Percentiles rank a stretch among this genome's conserved stretches.
Evolutionary conservation across 2,888 invertebrate genomes (phyloP).

Genomic region (Philereme vetulata): DNA sequence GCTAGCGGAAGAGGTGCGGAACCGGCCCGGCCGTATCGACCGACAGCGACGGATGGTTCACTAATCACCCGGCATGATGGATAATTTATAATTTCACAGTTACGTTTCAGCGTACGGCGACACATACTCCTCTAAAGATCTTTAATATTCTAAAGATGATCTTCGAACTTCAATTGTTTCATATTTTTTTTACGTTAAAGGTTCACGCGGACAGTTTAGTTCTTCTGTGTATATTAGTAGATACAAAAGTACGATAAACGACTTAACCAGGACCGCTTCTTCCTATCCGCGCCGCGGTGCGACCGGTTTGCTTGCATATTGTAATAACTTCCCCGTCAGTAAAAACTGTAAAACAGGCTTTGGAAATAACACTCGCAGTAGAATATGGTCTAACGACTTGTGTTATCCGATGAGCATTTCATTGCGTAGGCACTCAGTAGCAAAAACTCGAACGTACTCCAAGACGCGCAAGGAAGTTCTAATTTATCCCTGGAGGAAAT

Average conservation of each 20-base stretch:
- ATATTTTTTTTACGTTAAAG: slow-evolving; percentile 56
- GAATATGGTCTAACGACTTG: slow-evolving; percentile 52
- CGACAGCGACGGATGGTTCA: slow-evolving; percentile 41
- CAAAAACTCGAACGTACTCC: slow-evolving; percentile 43
- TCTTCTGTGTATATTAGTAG: slow-evolving; percentile 56
- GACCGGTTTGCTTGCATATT: slow-evolving; percentile 63
- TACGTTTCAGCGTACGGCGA: slow-evolving; percentile 8
- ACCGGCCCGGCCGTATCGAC: slow-evolving; percentile 55
- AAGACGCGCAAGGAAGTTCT: slow-evolving; percentile 37
- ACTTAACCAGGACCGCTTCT: slow-evolving; percentile 52
- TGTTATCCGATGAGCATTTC: slow-evolving; percentile 43
- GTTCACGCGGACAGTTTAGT: slow-evolving; percentile 45
- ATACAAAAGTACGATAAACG: slow-evolving; percentile 54
- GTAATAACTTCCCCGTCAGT: slow-evolving; percentile 61
- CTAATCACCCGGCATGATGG: slow-evolving; percentile 58
- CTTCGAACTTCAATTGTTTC: slow-evolving; percentile 58
- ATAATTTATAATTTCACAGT: slow-evolving; percentile 54
- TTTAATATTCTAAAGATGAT: slow-evolving; percentile 49
- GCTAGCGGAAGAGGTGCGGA: slow-evolving; percentile 72
- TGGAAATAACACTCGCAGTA: slow-evolving; percentile 44
- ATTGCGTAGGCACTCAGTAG: slow-evolving; percentile 22
- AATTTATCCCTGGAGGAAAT: slow-evolving; percentile 37
- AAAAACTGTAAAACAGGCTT: slow-evolving; percentile 66
- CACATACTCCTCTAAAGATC: neutral
- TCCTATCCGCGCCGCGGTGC: slow-evolving; percentile 53